Evolutionary conservation across 2,797 vertebrate genomes (phyloP), one percentile per base, ranked within the genome.

Genomic region (Vipera latastei): DNA sequence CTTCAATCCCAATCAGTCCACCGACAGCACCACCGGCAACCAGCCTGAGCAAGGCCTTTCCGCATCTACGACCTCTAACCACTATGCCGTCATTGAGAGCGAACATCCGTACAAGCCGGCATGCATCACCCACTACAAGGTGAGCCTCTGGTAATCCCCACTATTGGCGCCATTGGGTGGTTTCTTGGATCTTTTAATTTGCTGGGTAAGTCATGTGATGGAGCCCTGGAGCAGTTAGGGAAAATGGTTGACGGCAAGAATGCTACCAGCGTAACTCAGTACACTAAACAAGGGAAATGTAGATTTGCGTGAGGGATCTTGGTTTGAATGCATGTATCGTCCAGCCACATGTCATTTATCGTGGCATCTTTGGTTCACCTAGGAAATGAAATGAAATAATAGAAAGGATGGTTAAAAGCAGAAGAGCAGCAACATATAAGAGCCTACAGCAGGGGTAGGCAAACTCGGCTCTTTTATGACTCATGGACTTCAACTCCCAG

Each of bases 1-100:
- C 26, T 99, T 99, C 96, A 99, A 99, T 94, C 99, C 99, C 89
- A 99, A 99, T 97, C 99, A 99, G 94, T 99, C 99, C 91, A 99
- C 99, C n/a, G 99, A 99, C 96, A 99, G 99, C 97, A 99, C 99
- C 20, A 99, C 99, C 0, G 99, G 99, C 93, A 99, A 99, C 97
- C 99, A 99, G 44, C 99, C 99, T 0, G 99, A 99, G 91, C 99
- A 99, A 97, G 99, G 99, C 94, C 98, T 99, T 91, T 99, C 99
- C 0, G 99, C 99, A 89, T 99, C 98, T 92, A 99, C 99, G 96
- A 99, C 99, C 91, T 99, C 99, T 65, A 99, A 97, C 96, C 99
- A 99, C 96, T 99, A 99, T 94, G 98, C 99, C 2, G 99, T 99
- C 85, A 98, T 99, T 56, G 99, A 99, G 97, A 99, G 99, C 48